A percentile compares a stretch with the other conserved stretches of the same genome.
Conservation (phyloP, 30 jellyfish, hydroid and myxozoan genomes). For the Catostylus mosaicus region DNA sequence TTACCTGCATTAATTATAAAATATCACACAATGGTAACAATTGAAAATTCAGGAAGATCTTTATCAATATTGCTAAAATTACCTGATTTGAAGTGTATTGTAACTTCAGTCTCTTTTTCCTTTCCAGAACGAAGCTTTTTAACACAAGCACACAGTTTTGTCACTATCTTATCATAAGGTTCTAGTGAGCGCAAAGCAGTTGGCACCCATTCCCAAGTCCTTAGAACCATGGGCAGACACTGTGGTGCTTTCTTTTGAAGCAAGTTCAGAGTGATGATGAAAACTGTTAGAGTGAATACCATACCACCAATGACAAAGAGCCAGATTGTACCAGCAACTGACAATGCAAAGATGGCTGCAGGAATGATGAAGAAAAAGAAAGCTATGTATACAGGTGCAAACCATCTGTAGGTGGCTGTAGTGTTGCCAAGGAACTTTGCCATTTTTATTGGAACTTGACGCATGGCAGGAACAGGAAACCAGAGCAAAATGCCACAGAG, state of each 20-base stretch:
- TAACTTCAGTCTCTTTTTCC: slow-evolving; percentile 19
- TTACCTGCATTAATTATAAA: neutral
- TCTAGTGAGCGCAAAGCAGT: slow-evolving; percentile 82
- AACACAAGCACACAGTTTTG: slow-evolving; percentile 21
- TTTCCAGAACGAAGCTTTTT: slow-evolving; percentile 25
- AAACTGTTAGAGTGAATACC: slow-evolving; percentile 17
- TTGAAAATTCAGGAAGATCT: slow-evolving; percentile 8
- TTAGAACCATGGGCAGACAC: slow-evolving; percentile 56
- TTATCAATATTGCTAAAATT: slow-evolving; percentile 31
- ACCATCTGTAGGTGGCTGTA: slow-evolving; percentile 97
- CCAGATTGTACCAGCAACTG: slow-evolving; percentile 82
- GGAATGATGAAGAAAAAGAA: slow-evolving; percentile 80
- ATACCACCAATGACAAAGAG: slow-evolving; percentile 62
- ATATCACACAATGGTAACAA: neutral
- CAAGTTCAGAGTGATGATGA: slow-evolving; percentile 59
- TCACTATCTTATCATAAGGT: slow-evolving; percentile 76
- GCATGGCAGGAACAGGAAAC: slow-evolving; percentile 88
- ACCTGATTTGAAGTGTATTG: slow-evolving; percentile 52
- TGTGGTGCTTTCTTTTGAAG: slow-evolving; percentile 68
- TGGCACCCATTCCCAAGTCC: slow-evolving; percentile 93
- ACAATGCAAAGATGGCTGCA: slow-evolving; percentile 69
- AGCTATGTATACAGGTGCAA: slow-evolving; percentile 82
- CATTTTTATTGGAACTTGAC: slow-evolving; percentile 80
- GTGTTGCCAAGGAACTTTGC: slow-evolving; percentile 90
- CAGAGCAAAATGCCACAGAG: slow-evolving; percentile 84